Evolutionary conservation across 2,888 invertebrate genomes (phyloP).

Genomic region (Drosophila mercatorum): DNA sequence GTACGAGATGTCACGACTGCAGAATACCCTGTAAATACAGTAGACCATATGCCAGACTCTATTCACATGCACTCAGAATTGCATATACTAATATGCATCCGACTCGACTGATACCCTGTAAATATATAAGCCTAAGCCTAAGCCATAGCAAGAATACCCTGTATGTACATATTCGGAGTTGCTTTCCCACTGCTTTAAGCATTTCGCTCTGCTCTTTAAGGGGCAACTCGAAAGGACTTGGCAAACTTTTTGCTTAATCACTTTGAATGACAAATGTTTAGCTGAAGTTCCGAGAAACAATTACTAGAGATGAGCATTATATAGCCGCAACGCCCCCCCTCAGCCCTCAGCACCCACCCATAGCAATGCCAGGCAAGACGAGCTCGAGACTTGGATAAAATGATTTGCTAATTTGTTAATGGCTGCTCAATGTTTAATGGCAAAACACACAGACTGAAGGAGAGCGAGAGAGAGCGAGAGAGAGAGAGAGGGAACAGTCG

Average conservation of each 20-base stretch:
- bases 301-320: slow-evolving; percentile 36
- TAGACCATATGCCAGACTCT: no score
- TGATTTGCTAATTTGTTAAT: slow-evolving; percentile 71
- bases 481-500: neutral
- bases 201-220: neutral
- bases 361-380: slow-evolving; percentile 2
- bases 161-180: neutral
- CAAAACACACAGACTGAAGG: slow-evolving; percentile 20
- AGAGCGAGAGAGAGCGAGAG: neutral
- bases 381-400: slow-evolving; percentile 34
- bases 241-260: slow-evolving; percentile 37
- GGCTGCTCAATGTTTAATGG: slow-evolving; percentile 66
- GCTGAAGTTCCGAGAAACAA: slow-evolving; percentile 41
- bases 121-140: neutral
- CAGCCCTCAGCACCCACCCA: neutral
- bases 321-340: neutral
- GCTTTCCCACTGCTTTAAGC: neutral
- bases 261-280: slow-evolving; percentile 50
- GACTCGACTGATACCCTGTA: neutral
- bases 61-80: no score
- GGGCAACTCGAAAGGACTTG: neutral
- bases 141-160: no score
- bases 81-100: no score
- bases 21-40: no score
- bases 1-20: no score